These are phyloP conservation scores for Diadema setosum DNA, from an alignment of 35 echinoderm and acorn worm species.

Conservation along the genomic window DNA sequence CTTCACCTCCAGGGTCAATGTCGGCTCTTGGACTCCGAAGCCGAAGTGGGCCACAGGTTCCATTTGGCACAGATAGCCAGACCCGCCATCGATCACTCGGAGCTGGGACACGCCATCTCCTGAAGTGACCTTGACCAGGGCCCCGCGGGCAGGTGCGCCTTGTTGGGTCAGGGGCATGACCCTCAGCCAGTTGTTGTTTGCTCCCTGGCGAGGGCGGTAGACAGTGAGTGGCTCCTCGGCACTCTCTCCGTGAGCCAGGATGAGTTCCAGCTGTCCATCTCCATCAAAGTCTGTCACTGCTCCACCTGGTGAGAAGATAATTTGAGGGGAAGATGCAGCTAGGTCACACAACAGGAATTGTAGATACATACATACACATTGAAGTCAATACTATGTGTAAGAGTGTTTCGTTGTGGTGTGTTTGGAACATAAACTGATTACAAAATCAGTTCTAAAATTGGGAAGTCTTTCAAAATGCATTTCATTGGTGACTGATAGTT, in stretches of 20 bases:
- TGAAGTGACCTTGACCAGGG: not conserved
- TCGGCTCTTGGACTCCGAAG: not conserved
- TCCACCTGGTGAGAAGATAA: no score
- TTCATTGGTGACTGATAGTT: no score
- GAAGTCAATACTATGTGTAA: no score
- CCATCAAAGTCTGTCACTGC: slow-evolving; percentile 21
- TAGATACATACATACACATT: no score
- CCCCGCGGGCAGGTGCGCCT: slow-evolving; percentile 18
- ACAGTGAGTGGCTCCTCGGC: not conserved
- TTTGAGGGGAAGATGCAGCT: no score
- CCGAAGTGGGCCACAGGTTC: slow-evolving; percentile 45
- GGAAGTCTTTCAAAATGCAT: no score
- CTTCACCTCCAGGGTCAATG: not conserved
- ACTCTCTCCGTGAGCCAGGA: slow-evolving; percentile 24
- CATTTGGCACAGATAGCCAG: slow-evolving; percentile 42
- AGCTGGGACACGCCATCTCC: not conserved
- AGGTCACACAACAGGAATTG: no score
- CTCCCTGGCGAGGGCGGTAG: not conserved
- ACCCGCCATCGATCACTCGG: slow-evolving; percentile 30
- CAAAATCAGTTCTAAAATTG: no score
- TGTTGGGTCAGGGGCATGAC: slow-evolving; percentile 21
- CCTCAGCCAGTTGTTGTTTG: not conserved
- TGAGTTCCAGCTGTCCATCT: slow-evolving; percentile 14
- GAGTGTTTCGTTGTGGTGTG: no score
- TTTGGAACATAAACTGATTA: no score